These are phyloP conservation scores for Micoletzkya japonica DNA, from an alignment of 2,888 invertebrate genomes.

Conservation along the genomic window DNA sequence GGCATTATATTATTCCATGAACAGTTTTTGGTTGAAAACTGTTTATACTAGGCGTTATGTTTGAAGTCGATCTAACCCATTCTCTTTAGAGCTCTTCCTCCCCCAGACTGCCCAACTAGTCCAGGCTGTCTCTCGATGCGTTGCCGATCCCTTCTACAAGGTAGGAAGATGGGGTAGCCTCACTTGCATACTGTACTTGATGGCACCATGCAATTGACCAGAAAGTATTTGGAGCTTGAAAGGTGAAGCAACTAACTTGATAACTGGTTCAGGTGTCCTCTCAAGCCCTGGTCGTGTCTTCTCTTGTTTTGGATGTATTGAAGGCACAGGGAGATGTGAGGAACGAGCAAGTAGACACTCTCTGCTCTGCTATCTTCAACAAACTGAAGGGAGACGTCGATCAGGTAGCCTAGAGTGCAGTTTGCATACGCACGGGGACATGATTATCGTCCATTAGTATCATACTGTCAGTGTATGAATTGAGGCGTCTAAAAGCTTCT, in stretches of 20 bases:
- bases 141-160: constrained; percentile 95
- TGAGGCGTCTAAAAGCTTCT: too few species aligned
- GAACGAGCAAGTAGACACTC: constrained; percentile 4
- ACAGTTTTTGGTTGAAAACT: too few species aligned
- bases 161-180: constrained; percentile 64
- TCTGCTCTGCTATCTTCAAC: constrained; percentile 76
- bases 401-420: constrained; percentile 72
- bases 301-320: constrained; percentile 30
- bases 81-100: constrained; percentile 73
- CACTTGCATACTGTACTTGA: constrained; percentile 68
- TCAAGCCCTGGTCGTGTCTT: constrained; percentile 37
- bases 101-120: constrained; percentile 66
- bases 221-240: too few species aligned
- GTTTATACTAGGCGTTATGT: too few species aligned
- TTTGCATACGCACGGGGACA: too few species aligned
- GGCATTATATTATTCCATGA: too few species aligned
- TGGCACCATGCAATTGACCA: too few species aligned
- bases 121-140: constrained; percentile 80
- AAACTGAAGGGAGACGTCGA: constrained; percentile 93
- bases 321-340: not conserved
- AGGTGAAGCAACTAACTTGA: too few species aligned
- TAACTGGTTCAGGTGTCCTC: constrained; percentile 40
- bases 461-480: too few species aligned
- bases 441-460: too few species aligned
- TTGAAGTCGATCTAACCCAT: not conserved